Evolutionary conservation across 23 tunicate genomes (phyloP).

Genomic region (Aplidium turbinatum): DNA sequence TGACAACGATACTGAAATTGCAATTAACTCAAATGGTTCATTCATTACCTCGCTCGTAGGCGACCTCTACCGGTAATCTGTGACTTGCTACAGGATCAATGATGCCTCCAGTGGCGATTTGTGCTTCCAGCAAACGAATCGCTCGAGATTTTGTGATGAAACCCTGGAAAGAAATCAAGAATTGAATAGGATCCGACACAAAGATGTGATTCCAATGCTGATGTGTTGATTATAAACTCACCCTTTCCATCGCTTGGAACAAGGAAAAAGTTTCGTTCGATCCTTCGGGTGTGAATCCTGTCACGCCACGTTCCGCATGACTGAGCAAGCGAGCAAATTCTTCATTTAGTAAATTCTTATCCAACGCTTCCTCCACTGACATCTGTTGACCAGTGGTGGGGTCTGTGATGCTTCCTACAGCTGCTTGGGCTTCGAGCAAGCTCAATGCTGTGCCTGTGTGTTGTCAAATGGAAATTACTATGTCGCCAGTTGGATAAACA

Average conservation of each 20-base stretch:
- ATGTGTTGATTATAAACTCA: slow-evolving; percentile 15
- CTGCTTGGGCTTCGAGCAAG: slow-evolving; percentile 94
- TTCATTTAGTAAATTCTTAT: slow-evolving; percentile 53
- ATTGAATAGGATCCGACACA: too few species aligned
- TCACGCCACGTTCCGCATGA: slow-evolving; percentile 90
- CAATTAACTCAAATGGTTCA: too few species aligned
- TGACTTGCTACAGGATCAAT: slow-evolving; percentile 88
- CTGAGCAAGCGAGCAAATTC: slow-evolving; percentile 60
- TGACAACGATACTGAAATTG: too few species aligned
- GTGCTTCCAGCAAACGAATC: slow-evolving; percentile 91
- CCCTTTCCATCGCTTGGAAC: slow-evolving; percentile 93
- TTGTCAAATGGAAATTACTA: too few species aligned
- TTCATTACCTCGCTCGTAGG: slow-evolving; percentile 90
- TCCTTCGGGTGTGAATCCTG: slow-evolving; percentile 67
- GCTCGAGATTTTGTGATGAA: slow-evolving; percentile 88
- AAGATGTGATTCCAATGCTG: too few species aligned
- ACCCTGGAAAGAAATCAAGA: too few species aligned
- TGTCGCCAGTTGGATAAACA: too few species aligned
- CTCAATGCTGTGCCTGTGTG: slow-evolving; percentile 93
- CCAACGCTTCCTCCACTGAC: slow-evolving; percentile 79
- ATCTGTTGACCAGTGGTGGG: slow-evolving; percentile 67
- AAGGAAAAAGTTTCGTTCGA: slow-evolving; percentile 75
- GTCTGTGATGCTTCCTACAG: slow-evolving; percentile 77
- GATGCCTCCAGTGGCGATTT: slow-evolving; percentile 98
- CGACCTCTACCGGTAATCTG: slow-evolving; percentile 86